Base-by-base conservation (phyloP, 2,113 vertebrate species). In the Chinchilla lanigera region DNA sequence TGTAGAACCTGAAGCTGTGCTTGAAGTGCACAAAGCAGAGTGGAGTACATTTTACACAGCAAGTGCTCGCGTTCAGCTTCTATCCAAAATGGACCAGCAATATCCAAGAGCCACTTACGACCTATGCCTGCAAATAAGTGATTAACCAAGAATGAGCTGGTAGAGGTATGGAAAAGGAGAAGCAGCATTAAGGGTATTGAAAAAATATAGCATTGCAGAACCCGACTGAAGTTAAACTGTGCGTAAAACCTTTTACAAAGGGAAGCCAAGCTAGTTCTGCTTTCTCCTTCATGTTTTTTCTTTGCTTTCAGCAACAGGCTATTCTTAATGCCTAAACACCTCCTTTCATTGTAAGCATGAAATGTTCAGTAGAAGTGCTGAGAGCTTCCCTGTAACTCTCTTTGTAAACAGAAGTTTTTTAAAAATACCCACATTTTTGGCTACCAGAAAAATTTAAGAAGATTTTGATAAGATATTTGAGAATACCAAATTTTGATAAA, bases 51-150 rank as follows among this genome's bases (percentile, higher is more conserved):
- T 67, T 60, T 83, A 33, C 26, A 38, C 4, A 77, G 38, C 7
- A 83, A 73, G 60, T 13, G 9, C 30, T 90, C 61, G 75, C 47
- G 78, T 54, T 52, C 54, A 10, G 7, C 33, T 96, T 56, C 20
- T 75, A 35, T 50, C 91, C 56, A 47, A 93, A 92, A 87, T 94
- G 63, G 90, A 26, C 47, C 87, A 84, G 67, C 30, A 54, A 50
- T 38, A 81, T 38, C 63, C 85, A 89, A 75, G 38, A 88, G 5
- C 22, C 11, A 14, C 50, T 93, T 69, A 85, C 50, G 60, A 85
- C 47, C 56, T 78, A 11, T 90, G n/a, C 20, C 65, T 93, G 56
- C 33, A 94, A 85, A 93, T 61, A 86, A 95, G 77, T 85, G 30
- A 52, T 63, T 77, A 80, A 13, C 12, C 28, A 11, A 83, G 85